Conservation (phyloP, 2,113 vertebrate genomes). For the Chaetura pelagica region DNA sequence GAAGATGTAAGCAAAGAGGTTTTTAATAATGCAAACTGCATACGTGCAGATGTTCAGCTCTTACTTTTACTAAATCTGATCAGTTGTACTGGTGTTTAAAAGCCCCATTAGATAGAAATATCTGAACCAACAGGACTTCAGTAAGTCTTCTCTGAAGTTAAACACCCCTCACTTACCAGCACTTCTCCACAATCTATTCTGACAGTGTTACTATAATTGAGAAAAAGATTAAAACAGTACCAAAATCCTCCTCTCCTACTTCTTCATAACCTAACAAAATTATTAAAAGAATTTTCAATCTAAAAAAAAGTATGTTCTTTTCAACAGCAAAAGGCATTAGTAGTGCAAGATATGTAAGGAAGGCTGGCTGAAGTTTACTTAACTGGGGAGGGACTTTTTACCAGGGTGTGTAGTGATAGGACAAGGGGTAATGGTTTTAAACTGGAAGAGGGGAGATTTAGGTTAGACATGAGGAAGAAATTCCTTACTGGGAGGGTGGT, state of each 20-base stretch:
- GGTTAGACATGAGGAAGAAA: no score
- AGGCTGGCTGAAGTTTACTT: not conserved
- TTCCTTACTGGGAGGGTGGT: no score
- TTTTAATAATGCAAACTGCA: conserved; percentile 20
- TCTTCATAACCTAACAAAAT: conserved; percentile 36
- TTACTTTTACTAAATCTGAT: not conserved
- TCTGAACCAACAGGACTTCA: not conserved
- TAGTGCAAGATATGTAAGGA: not conserved
- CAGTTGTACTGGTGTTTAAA: not conserved
- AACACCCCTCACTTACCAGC: not conserved
- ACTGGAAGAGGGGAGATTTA: no score
- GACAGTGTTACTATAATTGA: conserved; percentile 18
- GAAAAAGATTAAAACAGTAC: not conserved
- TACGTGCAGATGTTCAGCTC: not conserved
- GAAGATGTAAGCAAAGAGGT: not conserved
- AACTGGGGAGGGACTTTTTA: not conserved
- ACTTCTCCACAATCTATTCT: not conserved
- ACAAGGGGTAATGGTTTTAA: no score
- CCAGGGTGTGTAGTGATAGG: no score
- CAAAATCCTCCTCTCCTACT: not conserved
- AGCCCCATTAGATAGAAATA: not conserved
- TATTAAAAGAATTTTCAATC: not conserved
- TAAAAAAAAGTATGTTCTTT: not conserved
- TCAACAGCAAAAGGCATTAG: not conserved
- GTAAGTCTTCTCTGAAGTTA: not conserved